These are phyloP conservation scores for Stenoptilia bipunctidactyla DNA, from an alignment of 2,888 invertebrate genomes.

Conservation along the genomic window DNA sequence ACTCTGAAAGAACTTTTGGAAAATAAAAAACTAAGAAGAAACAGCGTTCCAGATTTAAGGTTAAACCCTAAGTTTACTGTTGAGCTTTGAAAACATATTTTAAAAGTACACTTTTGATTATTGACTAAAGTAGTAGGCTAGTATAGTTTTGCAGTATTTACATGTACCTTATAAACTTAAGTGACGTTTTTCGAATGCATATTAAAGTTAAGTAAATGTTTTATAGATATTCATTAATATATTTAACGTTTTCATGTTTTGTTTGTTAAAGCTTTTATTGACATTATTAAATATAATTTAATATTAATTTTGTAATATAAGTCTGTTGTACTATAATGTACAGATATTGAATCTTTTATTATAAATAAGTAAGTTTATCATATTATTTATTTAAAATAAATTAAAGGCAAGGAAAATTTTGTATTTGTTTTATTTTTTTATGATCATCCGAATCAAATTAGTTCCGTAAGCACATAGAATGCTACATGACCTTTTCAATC, in stretches of 20 bases:
- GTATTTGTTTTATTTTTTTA: too few species aligned
- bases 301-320: conserved; percentile 2
- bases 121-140: background rate
- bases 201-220: too few species aligned
- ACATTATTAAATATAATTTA: too few species aligned
- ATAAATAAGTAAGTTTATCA: conserved; percentile 29
- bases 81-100: conserved; percentile 23
- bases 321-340: conserved; percentile 50
- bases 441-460: too few species aligned
- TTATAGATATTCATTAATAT: too few species aligned
- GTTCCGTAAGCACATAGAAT: too few species aligned
- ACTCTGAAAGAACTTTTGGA: conserved; percentile 48
- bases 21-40: conserved; percentile 41
- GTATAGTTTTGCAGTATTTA: conserved; percentile 30
- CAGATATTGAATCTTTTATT: conserved; percentile 56
- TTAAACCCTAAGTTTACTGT: conserved; percentile 49
- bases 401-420: too few species aligned
- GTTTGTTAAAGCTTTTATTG: conserved; percentile 30
- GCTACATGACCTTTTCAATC: too few species aligned
- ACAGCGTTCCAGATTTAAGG: conserved; percentile 56
- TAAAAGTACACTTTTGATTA: background rate
- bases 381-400: too few species aligned
- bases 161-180: conserved; percentile 30
- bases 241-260: too few species aligned
- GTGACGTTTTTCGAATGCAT: too few species aligned